Conservation (phyloP, 2,888 invertebrate genomes). For the Epistrophe grossulariae region DNA sequence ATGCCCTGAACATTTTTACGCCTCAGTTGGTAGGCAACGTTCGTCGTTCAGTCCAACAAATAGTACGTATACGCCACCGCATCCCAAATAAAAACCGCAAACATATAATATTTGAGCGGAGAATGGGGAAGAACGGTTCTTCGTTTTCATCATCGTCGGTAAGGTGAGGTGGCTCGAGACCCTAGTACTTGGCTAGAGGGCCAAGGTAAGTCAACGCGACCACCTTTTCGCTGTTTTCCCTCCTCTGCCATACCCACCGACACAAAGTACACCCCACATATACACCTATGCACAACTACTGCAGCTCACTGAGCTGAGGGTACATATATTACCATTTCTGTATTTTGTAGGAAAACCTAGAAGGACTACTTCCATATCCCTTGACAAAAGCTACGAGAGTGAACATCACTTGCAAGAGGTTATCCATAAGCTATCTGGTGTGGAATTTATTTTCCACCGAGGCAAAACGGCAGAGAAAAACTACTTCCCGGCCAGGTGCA, state of each 20-base stretch:
- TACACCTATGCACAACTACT: not conserved
- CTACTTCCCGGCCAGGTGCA: conserved; percentile 8
- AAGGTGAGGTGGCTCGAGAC: not conserved
- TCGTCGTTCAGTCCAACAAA: conserved; percentile 41
- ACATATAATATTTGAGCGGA: conserved; percentile 21
- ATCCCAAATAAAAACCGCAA: conserved; percentile 35
- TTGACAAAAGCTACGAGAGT: conserved; percentile 56
- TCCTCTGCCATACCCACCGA: conserved; percentile 20
- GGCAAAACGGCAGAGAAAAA: conserved; percentile 27
- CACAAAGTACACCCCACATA: not conserved
- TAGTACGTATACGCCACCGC: conserved; percentile 56
- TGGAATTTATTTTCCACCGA: conserved; percentile 65
- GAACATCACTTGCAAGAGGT: conserved; percentile 65
- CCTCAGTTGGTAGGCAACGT: conserved; percentile 48
- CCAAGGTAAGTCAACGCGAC: conserved; percentile 48
- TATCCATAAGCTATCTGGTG: conserved; percentile 69
- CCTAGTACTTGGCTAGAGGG: conserved; percentile 18
- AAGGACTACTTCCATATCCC: conserved; percentile 44
- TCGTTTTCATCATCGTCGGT: not conserved
- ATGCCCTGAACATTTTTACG: conserved; percentile 39
- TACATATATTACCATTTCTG: conserved; percentile 48
- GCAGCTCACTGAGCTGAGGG: conserved; percentile 4
- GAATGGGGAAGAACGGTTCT: not conserved
- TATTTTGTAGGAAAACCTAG: conserved; percentile 35
- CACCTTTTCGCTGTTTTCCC: conserved; percentile 57